A percentile compares a stretch with the other conserved stretches of the same genome.
These are phyloP conservation scores for Tipula unca DNA, from an alignment of 2,888 invertebrate species.

Conservation along the genomic window DNA sequence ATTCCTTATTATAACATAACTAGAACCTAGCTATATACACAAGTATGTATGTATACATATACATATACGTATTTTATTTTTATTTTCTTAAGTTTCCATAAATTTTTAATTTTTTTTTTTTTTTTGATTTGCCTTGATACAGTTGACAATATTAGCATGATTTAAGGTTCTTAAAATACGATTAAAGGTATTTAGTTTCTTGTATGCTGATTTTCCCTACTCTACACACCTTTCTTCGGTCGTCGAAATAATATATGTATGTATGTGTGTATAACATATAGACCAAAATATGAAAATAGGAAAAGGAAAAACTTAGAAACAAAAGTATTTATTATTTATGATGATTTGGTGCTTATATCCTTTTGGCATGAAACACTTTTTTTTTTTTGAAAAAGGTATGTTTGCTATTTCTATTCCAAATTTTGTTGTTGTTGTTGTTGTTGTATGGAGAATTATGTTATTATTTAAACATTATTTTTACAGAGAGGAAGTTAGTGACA, in stretches of 20 bases:
- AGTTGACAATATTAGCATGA: slow-evolving; percentile 8
- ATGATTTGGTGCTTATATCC: slow-evolving; percentile 8
- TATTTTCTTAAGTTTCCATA: neutral
- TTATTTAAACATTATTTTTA: neutral
- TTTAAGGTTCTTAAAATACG: slow-evolving; percentile 8
- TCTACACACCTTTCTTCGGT: neutral
- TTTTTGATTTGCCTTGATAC: neutral
- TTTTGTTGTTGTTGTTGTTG: no score
- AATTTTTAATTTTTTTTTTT: neutral
- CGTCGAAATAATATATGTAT: neutral
- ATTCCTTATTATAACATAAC: neutral
- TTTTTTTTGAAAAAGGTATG: neutral
- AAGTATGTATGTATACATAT: no score
- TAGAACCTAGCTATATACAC: neutral
- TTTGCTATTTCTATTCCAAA: neutral
- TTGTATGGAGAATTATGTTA: neutral
- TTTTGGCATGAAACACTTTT: neutral
- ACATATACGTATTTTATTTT: neutral
- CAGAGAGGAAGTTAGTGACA: neutral
- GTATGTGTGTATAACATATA: neutral
- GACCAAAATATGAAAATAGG: neutral
- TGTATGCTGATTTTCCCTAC: neutral
- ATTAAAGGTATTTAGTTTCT: neutral
- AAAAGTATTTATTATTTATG: slow-evolving; percentile 8
- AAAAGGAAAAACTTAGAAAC: neutral